These are phyloP conservation scores for Tenodera sinensis DNA, from an alignment of 2,888 invertebrate species.

Conservation along the genomic window DNA sequence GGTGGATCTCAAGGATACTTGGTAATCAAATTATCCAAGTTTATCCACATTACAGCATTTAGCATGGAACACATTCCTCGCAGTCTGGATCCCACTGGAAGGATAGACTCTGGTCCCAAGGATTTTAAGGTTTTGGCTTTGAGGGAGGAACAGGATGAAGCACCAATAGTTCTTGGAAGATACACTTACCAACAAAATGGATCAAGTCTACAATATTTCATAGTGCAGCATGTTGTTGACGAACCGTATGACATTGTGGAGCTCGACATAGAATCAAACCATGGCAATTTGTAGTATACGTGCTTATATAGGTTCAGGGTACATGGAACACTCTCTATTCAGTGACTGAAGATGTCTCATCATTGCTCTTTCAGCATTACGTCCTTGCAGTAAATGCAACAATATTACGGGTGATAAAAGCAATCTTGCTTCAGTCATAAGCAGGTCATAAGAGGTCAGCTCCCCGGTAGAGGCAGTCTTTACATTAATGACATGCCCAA, in stretches of 20 bases:
- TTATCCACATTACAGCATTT: constrained; percentile 74
- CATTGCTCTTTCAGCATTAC: neutral
- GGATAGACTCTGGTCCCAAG: constrained; percentile 87
- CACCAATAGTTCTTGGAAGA: constrained; percentile 79
- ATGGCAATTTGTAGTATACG: constrained; percentile 93
- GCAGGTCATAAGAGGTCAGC: too few relatives aligned
- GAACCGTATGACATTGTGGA: constrained; percentile 73
- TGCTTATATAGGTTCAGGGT: constrained; percentile 96
- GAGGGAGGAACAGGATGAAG: constrained; percentile 69
- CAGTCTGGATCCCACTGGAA: constrained; percentile 75
- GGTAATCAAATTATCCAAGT: constrained; percentile 74
- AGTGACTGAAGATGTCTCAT: neutral
- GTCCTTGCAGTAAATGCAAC: neutral
- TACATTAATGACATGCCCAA: too few relatives aligned
- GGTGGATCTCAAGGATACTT: constrained; percentile 82
- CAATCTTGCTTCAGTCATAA: neutral
- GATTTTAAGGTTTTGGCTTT: constrained; percentile 83
- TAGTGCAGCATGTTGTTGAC: constrained; percentile 48
- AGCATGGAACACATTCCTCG: constrained; percentile 89
- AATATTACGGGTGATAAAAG: neutral
- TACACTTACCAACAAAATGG: constrained; percentile 78
- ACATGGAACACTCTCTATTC: constrained; percentile 63
- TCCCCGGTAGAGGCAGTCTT: too few relatives aligned
- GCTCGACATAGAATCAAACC: constrained; percentile 84
- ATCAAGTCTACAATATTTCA: constrained; percentile 84